Base-by-base conservation (phyloP, 30 jellyfish, hydroid and myxozoan genomes). In the Turritopsis dohrnii region DNA sequence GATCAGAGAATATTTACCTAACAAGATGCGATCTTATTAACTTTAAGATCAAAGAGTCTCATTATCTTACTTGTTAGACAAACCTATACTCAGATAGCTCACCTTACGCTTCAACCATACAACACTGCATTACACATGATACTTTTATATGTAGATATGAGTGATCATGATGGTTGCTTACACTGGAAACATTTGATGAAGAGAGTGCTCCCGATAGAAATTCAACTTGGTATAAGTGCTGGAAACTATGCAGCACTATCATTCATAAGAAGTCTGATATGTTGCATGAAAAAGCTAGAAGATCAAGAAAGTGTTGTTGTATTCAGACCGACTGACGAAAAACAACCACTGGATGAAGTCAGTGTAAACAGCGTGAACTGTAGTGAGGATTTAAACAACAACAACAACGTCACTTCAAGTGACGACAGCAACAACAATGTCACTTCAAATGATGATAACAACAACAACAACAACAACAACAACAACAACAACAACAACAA, bases 291-390 rank as follows among this genome's bases (percentile, higher is more conserved):
- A 80, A 80, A 80, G 53, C 53, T 65, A 19, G 87, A 80, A 53
- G 87, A 53, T 28, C 87, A 80, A 53, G 87, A 80, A 80, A 80
- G 87, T 80, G 87, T 80, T 0, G 87, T 53, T 0, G 87, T 80
- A 41, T 80, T 80, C 41, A 80, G 87, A 80, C 87, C 87, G 21
- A 80, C 87, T 28, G 87, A 80, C 66, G 87, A 80, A 65, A 80
- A 80, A 80, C 71, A 30, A 8, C 54, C 87, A 1, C 24, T 53
- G n/a, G 81, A 54, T 29, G 53, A 69, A 8, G 4, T 27, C 77
- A 69, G 31, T 17, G 77, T 69, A 7, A 69, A 16, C n/a, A n/a
- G n/a, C n/a, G n/a, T n/a, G n/a, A n/a, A n/a, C n/a, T n/a, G n/a
- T n/a, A n/a, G n/a, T n/a, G n/a, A n/a, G n/a, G n/a, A n/a, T n/a